Conservation (phyloP, 2,113 vertebrate species). For the Hemicordylus capensis region DNA sequence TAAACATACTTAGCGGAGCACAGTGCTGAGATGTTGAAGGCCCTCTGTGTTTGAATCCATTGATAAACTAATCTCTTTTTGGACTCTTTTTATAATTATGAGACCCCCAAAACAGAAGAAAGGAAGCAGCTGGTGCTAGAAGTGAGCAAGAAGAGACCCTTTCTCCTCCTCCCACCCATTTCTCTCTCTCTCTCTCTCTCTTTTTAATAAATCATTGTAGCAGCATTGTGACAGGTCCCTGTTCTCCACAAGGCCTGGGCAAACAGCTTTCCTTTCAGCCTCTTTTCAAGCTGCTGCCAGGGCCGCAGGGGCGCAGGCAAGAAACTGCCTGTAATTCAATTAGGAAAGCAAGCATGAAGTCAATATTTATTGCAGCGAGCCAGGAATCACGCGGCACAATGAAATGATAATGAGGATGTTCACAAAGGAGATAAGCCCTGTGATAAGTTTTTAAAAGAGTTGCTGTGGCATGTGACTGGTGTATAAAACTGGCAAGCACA, state of each 20-base stretch:
- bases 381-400: slow-evolving; percentile 69
- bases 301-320: slow-evolving; percentile 70
- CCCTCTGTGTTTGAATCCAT: slow-evolving; percentile 10
- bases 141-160: slow-evolving; percentile 49
- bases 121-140: slow-evolving; percentile 79
- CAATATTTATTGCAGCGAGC: slow-evolving; percentile 75
- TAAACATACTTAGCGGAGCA: slow-evolving; percentile 1
- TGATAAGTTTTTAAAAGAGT: slow-evolving; percentile 76
- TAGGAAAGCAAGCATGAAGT: slow-evolving; percentile 84
- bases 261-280: slow-evolving; percentile 80
- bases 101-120: slow-evolving; percentile 39
- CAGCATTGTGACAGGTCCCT: slow-evolving; percentile 74
- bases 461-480: slow-evolving; percentile 57
- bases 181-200: slow-evolving; percentile 71
- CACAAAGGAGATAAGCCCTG: slow-evolving; percentile 70
- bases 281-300: slow-evolving; percentile 77
- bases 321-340: slow-evolving; percentile 80
- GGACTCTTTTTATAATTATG: slow-evolving; percentile 33
- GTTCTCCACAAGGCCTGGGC: slow-evolving; percentile 78
- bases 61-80: slow-evolving; percentile 31
- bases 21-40: slow-evolving; percentile 8
- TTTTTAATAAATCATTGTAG: slow-evolving; percentile 80
- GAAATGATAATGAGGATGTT: slow-evolving; percentile 80
- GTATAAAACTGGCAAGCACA: slow-evolving; percentile 62
- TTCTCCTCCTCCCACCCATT: slow-evolving; percentile 55